phyloP scores from a whole-genome alignment of 2,113 vertebrate genomes.

The Aythya baeri region DNA sequence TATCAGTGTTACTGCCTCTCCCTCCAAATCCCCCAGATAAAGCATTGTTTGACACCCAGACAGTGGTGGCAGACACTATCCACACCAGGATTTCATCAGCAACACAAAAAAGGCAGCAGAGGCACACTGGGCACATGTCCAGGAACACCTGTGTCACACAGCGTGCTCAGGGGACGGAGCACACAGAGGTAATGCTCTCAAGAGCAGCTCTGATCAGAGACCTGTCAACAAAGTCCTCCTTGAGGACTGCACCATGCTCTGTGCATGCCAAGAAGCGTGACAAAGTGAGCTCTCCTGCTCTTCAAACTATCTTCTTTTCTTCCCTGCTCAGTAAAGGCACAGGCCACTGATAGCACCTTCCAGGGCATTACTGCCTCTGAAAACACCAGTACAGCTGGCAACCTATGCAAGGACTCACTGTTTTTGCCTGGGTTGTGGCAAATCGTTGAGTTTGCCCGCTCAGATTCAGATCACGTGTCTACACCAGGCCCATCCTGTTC shows the following conservation, averaged over 20 bases:
- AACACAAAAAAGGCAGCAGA: not conserved
- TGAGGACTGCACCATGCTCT: not conserved
- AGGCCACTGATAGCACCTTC: not conserved
- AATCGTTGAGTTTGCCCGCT: not conserved
- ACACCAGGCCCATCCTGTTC: not conserved
- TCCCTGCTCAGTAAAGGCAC: not conserved
- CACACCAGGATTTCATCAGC: not conserved
- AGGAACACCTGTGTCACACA: not conserved
- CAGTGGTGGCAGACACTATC: not conserved
- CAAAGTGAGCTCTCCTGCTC: not conserved
- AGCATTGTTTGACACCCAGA: rapidly evolving
- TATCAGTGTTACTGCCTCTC: not conserved
- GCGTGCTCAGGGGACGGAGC: not conserved
- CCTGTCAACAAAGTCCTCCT: not conserved
- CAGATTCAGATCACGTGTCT: rapidly evolving
- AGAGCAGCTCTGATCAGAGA: not conserved
- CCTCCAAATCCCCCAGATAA: rapidly evolving
- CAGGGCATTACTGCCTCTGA: not conserved
- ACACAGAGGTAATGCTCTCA: rapidly evolving
- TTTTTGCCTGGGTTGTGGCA: not conserved
- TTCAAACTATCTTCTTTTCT: not conserved
- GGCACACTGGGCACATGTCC: not conserved
- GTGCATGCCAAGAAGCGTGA: not conserved
- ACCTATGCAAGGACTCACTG: not conserved
- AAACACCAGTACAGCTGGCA: not conserved